Conservation (phyloP, 2,888 invertebrate species). For the Steromphala cineraria region DNA sequence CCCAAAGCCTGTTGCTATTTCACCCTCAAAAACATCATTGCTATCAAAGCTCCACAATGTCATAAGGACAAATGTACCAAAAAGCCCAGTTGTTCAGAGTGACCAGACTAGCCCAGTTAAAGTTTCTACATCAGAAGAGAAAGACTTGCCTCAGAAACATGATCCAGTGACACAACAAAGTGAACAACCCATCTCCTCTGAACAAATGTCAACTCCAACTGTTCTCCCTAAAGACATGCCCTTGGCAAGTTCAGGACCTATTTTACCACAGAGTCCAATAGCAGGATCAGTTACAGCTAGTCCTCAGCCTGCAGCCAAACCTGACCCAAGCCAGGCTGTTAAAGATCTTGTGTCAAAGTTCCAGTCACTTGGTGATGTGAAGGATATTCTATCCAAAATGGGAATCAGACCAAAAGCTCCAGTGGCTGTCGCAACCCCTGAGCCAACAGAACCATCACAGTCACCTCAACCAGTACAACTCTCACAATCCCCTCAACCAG, state of each 20-base stretch:
- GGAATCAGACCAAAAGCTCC: background rate
- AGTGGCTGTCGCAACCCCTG: background rate
- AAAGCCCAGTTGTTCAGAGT: no score
- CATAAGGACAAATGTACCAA: no score
- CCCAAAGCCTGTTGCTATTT: background rate
- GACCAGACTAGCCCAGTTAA: no score
- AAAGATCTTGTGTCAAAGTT: background rate
- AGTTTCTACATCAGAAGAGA: no score
- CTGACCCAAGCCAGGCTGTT: background rate
- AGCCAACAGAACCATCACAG: background rate
- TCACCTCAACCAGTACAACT: background rate
- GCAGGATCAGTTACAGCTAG: background rate
- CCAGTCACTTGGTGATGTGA: background rate
- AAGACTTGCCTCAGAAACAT: no score
- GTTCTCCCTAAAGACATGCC: background rate
- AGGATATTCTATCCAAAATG: background rate
- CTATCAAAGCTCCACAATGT: no score
- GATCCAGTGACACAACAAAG: no score
- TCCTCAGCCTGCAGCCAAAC: background rate
- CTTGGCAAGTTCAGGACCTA: background rate
- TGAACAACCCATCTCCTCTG: no score
- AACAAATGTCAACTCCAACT: background rate
- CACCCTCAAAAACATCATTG: no score
- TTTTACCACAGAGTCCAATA: background rate
- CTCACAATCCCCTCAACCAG: background rate